Evolutionary conservation across 2,113 vertebrate genomes (phyloP).

Genomic region (Salvelinus fontinalis): DNA sequence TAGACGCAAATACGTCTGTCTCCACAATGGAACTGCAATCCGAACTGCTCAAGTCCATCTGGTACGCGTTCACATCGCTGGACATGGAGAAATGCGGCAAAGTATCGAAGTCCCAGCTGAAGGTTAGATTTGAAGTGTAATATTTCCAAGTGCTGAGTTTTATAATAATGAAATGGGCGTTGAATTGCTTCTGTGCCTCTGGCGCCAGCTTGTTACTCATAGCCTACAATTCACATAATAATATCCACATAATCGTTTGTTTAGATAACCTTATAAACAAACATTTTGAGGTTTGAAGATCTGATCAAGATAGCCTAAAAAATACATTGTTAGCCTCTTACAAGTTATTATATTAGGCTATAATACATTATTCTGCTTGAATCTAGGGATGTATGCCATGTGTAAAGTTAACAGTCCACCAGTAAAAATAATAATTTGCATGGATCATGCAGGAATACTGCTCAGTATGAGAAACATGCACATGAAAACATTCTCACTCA

Average conservation of each 20-base stretch:
- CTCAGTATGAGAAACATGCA: no score
- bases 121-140: conserved; percentile 55
- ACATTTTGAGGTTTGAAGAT: conserved; percentile 41
- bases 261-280: no score
- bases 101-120: conserved; percentile 79
- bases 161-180: conserved; percentile 36
- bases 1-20: background rate
- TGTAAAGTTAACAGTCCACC: no score
- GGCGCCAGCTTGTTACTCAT: no score
- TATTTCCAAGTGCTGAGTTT: background rate
- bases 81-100: conserved; percentile 75
- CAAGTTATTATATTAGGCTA: background rate
- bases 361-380: no score
- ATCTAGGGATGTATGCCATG: no score
- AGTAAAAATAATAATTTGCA: no score
- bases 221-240: background rate
- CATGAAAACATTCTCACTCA: no score
- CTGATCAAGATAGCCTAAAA: background rate
- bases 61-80: conserved; percentile 78
- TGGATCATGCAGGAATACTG: no score
- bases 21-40: conserved; percentile 70
- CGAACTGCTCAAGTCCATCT: conserved; percentile 77
- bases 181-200: background rate
- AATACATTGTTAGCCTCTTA: background rate
- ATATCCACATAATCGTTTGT: background rate